A percentile compares a stretch with the other conserved stretches of the same genome.
Conservation (phyloP, 2,888 invertebrate species). For the Heliconius hortense region DNA sequence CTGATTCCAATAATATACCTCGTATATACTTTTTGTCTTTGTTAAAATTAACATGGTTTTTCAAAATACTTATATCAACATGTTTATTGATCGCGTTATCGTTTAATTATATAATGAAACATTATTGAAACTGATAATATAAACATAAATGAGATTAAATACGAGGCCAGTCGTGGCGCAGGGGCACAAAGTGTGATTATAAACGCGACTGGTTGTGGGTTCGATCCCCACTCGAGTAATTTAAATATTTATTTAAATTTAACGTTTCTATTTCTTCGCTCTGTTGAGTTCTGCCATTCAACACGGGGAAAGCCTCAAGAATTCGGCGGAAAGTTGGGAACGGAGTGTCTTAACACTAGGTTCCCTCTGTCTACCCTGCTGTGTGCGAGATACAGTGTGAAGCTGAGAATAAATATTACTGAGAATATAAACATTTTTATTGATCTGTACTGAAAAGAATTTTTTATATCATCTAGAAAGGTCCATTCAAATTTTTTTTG, state of each 20-base stretch:
- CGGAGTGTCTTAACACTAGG: too few relatives aligned
- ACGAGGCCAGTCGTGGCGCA: too few relatives aligned
- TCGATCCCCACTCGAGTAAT: too few relatives aligned
- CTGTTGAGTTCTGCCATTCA: too few relatives aligned
- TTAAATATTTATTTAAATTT: too few relatives aligned
- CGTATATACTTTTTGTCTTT: conserved; percentile 18
- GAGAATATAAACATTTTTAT: conserved; percentile 17
- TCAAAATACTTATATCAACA: conserved; percentile 55
- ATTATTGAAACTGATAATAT: conserved; percentile 42
- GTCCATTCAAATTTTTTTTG: not conserved
- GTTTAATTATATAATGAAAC: conserved; percentile 50
- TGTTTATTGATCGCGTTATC: conserved; percentile 51
- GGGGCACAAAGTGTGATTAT: too few relatives aligned
- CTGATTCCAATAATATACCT: conserved; percentile 27
- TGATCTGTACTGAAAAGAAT: conserved; percentile 16
- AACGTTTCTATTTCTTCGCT: too few relatives aligned
- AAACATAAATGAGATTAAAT: conserved; percentile 32
- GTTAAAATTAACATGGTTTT: conserved; percentile 32
- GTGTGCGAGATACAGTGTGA: too few relatives aligned
- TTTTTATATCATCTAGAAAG: conserved; percentile 20
- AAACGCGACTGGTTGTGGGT: too few relatives aligned
- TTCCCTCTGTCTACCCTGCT: too few relatives aligned
- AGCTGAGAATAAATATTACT: conserved; percentile 1
- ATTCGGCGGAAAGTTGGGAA: too few relatives aligned
- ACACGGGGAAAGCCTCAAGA: too few relatives aligned